phyloP scores from a whole-genome alignment of 2,888 invertebrate species.

The Mimas tiliae region DNA sequence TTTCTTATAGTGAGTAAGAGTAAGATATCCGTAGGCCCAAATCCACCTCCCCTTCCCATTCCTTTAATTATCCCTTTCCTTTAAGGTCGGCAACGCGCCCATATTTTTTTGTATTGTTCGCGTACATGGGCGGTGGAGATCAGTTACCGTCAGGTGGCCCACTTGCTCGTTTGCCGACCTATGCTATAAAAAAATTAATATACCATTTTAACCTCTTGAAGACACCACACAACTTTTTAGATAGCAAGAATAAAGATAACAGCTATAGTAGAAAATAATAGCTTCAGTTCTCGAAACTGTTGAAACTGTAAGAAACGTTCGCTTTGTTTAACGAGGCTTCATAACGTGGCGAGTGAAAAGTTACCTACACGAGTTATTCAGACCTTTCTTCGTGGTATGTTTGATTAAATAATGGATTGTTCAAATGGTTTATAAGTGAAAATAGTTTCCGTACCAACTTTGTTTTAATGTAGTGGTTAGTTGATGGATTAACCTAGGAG shows the following conservation, averaged over 20 bases:
- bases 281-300: not conserved
- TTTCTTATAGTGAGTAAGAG: no score
- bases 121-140: no score
- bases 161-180: no score
- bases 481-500: slow-evolving; percentile 9
- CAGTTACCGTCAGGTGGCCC: no score
- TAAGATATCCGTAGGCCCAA: no score
- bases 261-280: not conserved
- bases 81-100: no score
- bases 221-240: no score
- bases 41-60: no score
- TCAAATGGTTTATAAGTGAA: slow-evolving; percentile 15
- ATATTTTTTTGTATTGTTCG: no score
- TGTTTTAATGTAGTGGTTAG: slow-evolving; percentile 21
- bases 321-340: slow-evolving; percentile 1
- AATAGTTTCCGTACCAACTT: slow-evolving; percentile 8
- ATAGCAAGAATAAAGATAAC: not conserved
- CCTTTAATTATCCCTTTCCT: no score
- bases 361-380: slow-evolving; percentile 12
- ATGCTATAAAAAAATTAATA: no score
- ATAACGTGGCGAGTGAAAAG: slow-evolving; percentile 9
- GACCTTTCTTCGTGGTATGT: slow-evolving; percentile 6
- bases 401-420: slow-evolving; percentile 24
- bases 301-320: slow-evolving; percentile 8
- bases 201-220: no score